These are phyloP conservation scores for Illadopsis cleaveri DNA, from an alignment of 2,113 vertebrate genomes.

Conservation along the genomic window DNA sequence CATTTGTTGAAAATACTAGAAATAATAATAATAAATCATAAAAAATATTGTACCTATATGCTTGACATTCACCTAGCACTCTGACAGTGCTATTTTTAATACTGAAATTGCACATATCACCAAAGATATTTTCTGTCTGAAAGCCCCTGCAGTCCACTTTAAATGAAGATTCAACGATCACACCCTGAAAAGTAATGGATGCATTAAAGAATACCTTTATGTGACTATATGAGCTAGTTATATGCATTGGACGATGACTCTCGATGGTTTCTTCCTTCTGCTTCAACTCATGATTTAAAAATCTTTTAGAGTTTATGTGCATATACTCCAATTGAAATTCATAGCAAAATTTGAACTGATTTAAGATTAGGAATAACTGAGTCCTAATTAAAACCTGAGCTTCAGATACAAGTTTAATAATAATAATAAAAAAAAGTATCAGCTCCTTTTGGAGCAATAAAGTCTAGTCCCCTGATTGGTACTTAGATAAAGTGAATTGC, in stretches of 20 bases:
- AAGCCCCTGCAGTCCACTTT: not conserved
- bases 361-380: not conserved
- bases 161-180: not conserved
- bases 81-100: not conserved
- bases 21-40: not conserved
- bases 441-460: not conserved
- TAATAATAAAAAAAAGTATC: not conserved
- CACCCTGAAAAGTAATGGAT: not conserved
- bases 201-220: not conserved
- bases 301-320: not conserved
- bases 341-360: not conserved
- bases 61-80: not conserved
- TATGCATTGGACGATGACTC: not conserved
- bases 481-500: not conserved
- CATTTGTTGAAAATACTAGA: not conserved
- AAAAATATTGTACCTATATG: not conserved
- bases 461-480: not conserved
- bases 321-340: not conserved
- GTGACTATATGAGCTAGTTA: not conserved
- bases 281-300: not conserved
- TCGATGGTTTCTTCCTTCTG: not conserved
- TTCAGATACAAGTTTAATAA: not conserved
- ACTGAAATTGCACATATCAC: not conserved
- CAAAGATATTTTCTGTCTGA: not conserved
- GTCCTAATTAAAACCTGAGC: not conserved